Evolutionary conservation across 2,113 vertebrate genomes (phyloP), one percentile per base, ranked within the genome.

Genomic region (Osmerus mordax): DNA sequence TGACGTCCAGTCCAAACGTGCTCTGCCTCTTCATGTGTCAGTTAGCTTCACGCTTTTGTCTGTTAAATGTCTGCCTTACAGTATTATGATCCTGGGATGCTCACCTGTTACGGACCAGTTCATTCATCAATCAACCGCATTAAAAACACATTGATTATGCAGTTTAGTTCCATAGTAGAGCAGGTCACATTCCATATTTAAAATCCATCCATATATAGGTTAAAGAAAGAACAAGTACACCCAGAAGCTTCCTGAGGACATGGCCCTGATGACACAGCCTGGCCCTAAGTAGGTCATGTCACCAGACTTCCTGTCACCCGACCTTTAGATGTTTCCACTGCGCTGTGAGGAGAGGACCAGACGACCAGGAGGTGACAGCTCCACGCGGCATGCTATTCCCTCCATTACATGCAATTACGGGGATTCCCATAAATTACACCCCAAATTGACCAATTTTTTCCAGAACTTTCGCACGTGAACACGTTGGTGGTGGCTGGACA

Each of bases 361-460:
- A 78, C 71, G 72, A 79, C 70, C 74, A 77, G 58, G 63, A 74
- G 81, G 77, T 78, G 80, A 76, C 72, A 86, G 86, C 76, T 78
- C 52, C 28, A 66, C 77, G 80, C 70, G 83, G 80, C 85, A 80
- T 32, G 78, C 83, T 84, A 82, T 68, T 15, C 41, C 1, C 72
- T 21, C 78, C 84, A 91, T 90, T 88, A 88, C 80, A 71, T 74
- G 75, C 83, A 86, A 90, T 93, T 91, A 89, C 41, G 78, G 84
- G 84, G 87, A 90, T 83, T 87, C 85, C 87, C 82, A 83, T 79
- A 89, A 92, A 89, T 84, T 75, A 82, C 82, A 82, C 82, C 76
- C 75, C 67, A 87, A 87, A 86, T 81, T 84, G 86, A 53, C 65
- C 68, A 81, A 84, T 84, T 78, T 78, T 88, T 82, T 69, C 81